A percentile compares a stretch with the other conserved stretches of the same genome.
phyloP scores from a whole-genome alignment of 2,113 vertebrate species.

The Sardina pilchardus region DNA sequence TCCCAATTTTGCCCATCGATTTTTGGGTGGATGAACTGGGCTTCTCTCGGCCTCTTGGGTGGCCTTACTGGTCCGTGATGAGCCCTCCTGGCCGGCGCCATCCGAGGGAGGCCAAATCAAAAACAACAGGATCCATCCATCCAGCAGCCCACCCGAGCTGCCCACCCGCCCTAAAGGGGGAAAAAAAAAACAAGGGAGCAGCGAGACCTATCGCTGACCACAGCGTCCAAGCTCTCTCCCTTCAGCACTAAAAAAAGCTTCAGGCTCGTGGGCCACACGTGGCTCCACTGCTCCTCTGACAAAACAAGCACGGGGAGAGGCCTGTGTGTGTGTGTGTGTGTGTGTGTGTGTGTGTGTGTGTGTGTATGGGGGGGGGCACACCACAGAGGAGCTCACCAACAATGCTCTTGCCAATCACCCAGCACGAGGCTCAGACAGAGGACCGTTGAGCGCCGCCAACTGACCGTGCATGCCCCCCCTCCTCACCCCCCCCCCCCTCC shows the following conservation, averaged over 20 bases:
- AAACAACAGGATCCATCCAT: not conserved
- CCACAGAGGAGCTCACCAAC: conserved; percentile 48
- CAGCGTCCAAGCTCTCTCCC: not conserved
- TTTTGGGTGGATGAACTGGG: conserved; percentile 1
- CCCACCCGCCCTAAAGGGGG: not conserved
- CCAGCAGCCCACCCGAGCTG: not conserved
- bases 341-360: not conserved
- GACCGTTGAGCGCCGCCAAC: conserved; percentile 63
- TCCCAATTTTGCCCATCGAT: not conserved
- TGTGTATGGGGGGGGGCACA: not conserved
- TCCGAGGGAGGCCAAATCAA: not conserved
- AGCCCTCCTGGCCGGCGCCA: not conserved
- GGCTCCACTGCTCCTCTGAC: not conserved
- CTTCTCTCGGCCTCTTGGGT: not conserved
- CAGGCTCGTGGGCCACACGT: not conserved
- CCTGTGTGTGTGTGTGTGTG: not conserved
- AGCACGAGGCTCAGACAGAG: conserved; percentile 53
- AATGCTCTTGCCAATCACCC: conserved; percentile 69
- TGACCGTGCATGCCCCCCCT: conserved; percentile 57
- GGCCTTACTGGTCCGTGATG: not conserved
- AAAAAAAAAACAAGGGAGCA: not conserved
- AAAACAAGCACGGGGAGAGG: not conserved
- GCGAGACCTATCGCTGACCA: not conserved
- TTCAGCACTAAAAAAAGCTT: not conserved
- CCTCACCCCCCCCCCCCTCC: conserved; percentile 46